Evolutionary conservation across 2,888 invertebrate species (phyloP), one percentile per base, ranked within the genome.

Genomic region (Acrobasis consociella): DNA sequence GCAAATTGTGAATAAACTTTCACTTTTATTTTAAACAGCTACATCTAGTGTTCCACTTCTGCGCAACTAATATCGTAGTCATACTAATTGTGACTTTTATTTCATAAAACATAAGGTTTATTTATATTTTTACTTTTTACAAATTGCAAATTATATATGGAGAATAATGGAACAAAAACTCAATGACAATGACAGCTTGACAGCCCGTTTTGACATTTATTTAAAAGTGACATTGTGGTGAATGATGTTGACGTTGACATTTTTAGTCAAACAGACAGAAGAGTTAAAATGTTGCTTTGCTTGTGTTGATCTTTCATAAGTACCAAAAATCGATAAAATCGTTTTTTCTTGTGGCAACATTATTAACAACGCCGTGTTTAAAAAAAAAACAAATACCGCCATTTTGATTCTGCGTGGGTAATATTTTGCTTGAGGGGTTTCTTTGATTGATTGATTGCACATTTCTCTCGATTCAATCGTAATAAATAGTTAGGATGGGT

Each of bases 401-500:
- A 86, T 86, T 83, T 86, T 86, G 83, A 22, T 22, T 22, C 3
- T 3, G 22, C 22, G 22, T 69, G 69, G 73, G 71, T 75, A 71
- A 72, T 72, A 67, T 75, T 72, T 71, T 72, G 72, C 72, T 73
- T 70, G n/a, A n/a, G n/a, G n/a, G n/a, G n/a, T n/a, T 70, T 65
- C 68, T 67, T 51, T 60, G n/a, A n/a, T 22, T 63, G 11, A 8
- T 50, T 39, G 59, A 55, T 11, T 61, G 31, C 13, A 60, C 17
- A 46, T 13, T 49, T 13, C 55, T 38, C 64, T 31, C 37, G 8
- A 31, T 16, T 15, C 16, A 16, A 13, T 13, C 8, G 13, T 22
- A 22, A n/a, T 9, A 17, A 49, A 46, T 38, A 8, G 58, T 37
- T 22, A 68, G 67, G 53, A 93, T 93, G 93, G 93, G 93, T 39